phyloP scores from a whole-genome alignment of 1,140 invertebrate species.

The Lepidostoma basale region DNA sequence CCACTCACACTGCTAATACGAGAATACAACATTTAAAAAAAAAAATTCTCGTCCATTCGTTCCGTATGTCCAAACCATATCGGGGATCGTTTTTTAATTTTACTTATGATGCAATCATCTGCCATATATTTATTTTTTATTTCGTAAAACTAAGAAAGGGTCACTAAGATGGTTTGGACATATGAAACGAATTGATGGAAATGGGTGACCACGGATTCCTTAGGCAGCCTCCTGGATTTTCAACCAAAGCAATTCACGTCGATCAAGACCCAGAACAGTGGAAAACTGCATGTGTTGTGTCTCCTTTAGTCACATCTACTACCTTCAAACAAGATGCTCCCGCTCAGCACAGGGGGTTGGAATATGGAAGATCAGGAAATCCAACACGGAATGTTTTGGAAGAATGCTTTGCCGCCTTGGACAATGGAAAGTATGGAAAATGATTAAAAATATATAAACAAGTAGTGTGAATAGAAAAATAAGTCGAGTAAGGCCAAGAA shows the following conservation, averaged over 20 bases:
- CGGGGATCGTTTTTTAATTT: too few relatives aligned
- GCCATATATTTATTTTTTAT: too few relatives aligned
- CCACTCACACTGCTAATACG: too few relatives aligned
- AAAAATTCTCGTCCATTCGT: too few relatives aligned
- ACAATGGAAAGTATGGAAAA: conserved; percentile 87
- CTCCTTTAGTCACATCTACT: conserved; percentile 90
- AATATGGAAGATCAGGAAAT: conserved; percentile 95
- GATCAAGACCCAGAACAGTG: conserved; percentile 91
- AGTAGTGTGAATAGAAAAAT: too few relatives aligned
- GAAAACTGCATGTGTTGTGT: conserved; percentile 77
- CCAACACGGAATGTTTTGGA: conserved; percentile 91
- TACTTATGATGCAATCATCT: too few relatives aligned
- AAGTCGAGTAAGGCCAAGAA: too few relatives aligned
- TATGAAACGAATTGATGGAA: background rate
- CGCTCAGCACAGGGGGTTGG: conserved; percentile 78
- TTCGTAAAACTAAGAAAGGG: too few relatives aligned
- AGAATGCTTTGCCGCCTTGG: conserved; percentile 86
- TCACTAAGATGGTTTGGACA: too few relatives aligned
- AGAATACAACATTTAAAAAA: too few relatives aligned
- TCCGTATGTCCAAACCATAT: too few relatives aligned
- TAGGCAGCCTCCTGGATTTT: conserved; percentile 67
- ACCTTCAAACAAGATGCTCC: conserved; percentile 93
- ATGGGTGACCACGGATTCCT: conserved; percentile 49
- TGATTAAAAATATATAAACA: too few relatives aligned
- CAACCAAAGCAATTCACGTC: conserved; percentile 88